A percentile compares a stretch with the other conserved stretches of the same genome.
phyloP scores from a whole-genome alignment of 2,113 vertebrate genomes.

The Cyanoderma ruficeps region DNA sequence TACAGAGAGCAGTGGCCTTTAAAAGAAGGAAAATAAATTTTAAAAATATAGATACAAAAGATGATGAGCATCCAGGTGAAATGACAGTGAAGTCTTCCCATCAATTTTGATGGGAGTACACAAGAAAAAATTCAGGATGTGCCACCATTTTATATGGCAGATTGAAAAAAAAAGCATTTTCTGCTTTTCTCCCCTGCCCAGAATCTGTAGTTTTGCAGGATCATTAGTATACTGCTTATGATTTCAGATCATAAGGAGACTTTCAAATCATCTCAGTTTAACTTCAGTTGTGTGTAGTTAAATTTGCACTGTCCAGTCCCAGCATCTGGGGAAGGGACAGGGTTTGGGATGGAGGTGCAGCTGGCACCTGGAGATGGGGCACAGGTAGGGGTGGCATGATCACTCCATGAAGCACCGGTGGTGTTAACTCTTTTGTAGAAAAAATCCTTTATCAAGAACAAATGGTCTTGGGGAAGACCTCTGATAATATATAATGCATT shows the following conservation, averaged over 20 bases:
- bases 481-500: neutral
- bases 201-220: neutral
- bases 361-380: neutral
- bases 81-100: neutral
- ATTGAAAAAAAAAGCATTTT: neutral
- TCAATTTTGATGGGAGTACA: neutral
- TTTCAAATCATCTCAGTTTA: neutral
- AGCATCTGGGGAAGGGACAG: too few species aligned
- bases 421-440: neutral
- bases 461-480: neutral
- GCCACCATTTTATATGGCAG: neutral
- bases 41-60: neutral
- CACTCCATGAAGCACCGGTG: neutral
- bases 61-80: neutral
- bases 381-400: neutral
- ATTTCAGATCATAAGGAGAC: neutral
- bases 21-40: neutral
- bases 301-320: neutral
- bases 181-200: rapidly evolving
- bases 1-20: neutral
- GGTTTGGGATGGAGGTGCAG: neutral
- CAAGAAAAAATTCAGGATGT: neutral
- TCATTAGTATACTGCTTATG: neutral
- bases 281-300: neutral
- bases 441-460: neutral